These are phyloP conservation scores for Ptilorrhoa leucosticta DNA, from an alignment of 2,113 vertebrate genomes.

Conservation along the genomic window DNA sequence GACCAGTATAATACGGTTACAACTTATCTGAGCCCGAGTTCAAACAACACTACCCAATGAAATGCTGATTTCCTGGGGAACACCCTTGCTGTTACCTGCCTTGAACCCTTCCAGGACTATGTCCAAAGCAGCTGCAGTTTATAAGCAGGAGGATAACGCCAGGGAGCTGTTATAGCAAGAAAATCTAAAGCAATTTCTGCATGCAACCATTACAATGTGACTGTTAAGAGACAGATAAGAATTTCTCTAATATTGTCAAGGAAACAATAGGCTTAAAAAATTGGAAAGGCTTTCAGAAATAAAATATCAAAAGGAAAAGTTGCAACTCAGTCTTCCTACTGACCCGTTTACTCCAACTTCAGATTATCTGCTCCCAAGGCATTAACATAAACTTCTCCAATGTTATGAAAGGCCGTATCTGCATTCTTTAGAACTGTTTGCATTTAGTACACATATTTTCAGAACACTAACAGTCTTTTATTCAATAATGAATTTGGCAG, in stretches of 20 bases:
- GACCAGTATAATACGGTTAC: background rate
- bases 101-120: background rate
- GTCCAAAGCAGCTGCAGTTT: background rate
- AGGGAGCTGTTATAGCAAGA: background rate
- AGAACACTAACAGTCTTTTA: background rate
- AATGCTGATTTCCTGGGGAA: background rate
- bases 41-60: background rate
- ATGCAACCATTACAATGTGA: background rate
- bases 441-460: background rate
- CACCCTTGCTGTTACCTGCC: background rate
- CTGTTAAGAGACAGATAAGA: background rate
- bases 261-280: slow-evolving; percentile 4
- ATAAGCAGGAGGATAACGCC: background rate
- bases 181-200: slow-evolving; percentile 6
- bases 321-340: background rate
- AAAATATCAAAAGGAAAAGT: slow-evolving; percentile 6
- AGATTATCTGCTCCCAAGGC: background rate
- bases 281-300: background rate
- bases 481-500: slow-evolving; percentile 27
- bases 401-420: background rate
- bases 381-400: slow-evolving; percentile 2
- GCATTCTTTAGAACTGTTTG: slow-evolving; percentile 17
- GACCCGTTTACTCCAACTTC: background rate
- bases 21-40: background rate
- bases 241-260: background rate